A percentile compares a stretch with the other conserved stretches of the same genome.
phyloP scores from a whole-genome alignment of 2,888 invertebrate species.

The Lasius fuliginosus region DNA sequence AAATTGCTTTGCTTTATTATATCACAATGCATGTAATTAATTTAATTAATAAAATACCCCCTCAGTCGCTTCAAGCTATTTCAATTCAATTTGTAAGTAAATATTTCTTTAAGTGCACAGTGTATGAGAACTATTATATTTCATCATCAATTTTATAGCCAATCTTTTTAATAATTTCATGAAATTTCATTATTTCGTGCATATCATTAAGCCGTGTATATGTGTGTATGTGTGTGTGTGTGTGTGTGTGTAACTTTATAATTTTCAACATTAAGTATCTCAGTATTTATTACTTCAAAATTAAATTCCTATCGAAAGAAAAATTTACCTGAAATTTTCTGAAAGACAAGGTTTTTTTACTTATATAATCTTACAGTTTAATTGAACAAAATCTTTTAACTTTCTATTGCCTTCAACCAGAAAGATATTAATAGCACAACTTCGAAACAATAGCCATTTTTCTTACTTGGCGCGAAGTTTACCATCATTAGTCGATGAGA shows the following conservation, averaged over 20 bases:
- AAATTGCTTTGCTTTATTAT: background rate
- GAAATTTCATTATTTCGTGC: background rate
- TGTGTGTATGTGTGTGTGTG: background rate
- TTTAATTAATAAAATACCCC: background rate
- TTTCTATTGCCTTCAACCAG: slow-evolving; percentile 33
- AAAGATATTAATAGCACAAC: slow-evolving; percentile 50
- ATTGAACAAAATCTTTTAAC: slow-evolving; percentile 40
- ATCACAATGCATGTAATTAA: slow-evolving; percentile 4
- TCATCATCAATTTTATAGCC: background rate
- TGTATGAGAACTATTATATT: background rate
- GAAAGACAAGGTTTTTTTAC: background rate
- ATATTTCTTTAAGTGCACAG: background rate
- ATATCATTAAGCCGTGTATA: background rate
- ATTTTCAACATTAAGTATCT: slow-evolving; percentile 17
- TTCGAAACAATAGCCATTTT: slow-evolving; percentile 42
- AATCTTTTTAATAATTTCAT: background rate
- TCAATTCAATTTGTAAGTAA: background rate
- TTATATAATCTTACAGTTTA: slow-evolving; percentile 24
- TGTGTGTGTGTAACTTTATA: background rate
- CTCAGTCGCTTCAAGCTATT: slow-evolving; percentile 1
- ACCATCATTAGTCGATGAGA: slow-evolving; percentile 24
- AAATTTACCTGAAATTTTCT: slow-evolving; percentile 28
- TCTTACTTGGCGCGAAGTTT: slow-evolving; percentile 42
- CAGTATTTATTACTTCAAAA: background rate
- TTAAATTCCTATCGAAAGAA: slow-evolving; percentile 11